Base-by-base conservation (phyloP, 2,888 invertebrate species). In the Chrysolina haemoptera region DNA sequence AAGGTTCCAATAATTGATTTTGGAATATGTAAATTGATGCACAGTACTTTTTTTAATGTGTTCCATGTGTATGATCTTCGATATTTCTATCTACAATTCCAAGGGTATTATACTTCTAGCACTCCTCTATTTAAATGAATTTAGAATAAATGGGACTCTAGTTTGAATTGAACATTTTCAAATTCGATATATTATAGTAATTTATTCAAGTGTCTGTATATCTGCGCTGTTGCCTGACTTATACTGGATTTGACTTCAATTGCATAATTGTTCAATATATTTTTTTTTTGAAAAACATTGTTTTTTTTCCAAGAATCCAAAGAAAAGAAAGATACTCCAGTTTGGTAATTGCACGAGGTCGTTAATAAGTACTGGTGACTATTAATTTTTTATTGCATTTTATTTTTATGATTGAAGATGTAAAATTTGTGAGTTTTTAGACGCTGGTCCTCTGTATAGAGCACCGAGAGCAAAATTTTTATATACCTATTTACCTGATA, bases 101-200 rank as follows among this genome's bases (percentile, higher is more conserved):
- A 73, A 63, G 68, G 43, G 64, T 68, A 68, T 64, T 55, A 63
- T 53, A 35, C 40, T 55, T 62, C 53, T 68, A 68, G 64, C 63
- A 64, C 64, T 71, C 68, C 59, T 62, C 43, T 63, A 53, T 72
- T 72, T 53, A 67, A 43, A 63, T 50, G 53, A 22, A 48, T 50
- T 64, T 71, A 70, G 55, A 18, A 63, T 72, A 68, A 63, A 62
- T 12, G 40, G 68, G 63, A 62, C 62, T 50, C 50, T 66, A 16
- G 40, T 59, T 71, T n/a, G 22, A 70, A 41, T 69, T 71, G 22
- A 20, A 12, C 55, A 59, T 59, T 59, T 53, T 53, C 53, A 53
- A 18, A 59, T 59, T 59, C 10, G 12, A 20, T 20, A 55, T 55
- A 55, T 20, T 59, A 59, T 16, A n/a, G 35, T 59, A 59, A 59